Evolutionary conservation across 1,140 invertebrate species (phyloP), one percentile per base, ranked within the genome.

Genomic region (Chironomus striatipennis): DNA sequence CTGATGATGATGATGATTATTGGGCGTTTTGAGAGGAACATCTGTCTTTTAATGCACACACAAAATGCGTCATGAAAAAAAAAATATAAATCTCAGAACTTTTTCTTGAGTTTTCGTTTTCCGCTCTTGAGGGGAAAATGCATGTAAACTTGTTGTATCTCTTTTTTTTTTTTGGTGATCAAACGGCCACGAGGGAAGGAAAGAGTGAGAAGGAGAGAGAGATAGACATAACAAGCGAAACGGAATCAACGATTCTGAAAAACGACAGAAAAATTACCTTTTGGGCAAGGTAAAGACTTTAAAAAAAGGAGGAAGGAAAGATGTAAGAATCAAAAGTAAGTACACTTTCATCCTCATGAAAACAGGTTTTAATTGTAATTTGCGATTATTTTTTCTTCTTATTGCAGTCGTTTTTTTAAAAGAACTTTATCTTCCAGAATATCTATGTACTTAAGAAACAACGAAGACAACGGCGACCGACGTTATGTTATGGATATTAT

Each of bases 261-360:
- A 70, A 67, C 8, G 17, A 17, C n/a, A 67, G 15, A 67, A 67
- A 67, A 70, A 20, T 18, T 70, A 70, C 65, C 65, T 70, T 70
- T 70, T 70, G 17, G 65, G 47, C 47, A 57, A 57, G 47, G 12
- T 57, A 57, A 57, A 70, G 18, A 18, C 47, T n/a, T 57, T 57
- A n/a, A 57, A 12, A n/a, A n/a, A n/a, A n/a, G n/a, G 65, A 70
- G 65, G 65, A 70, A 70, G 20, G 20, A 70, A 18, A 70, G 20
- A 21, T 18, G 17, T 20, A 70, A 70, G 20, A 70, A 70, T 20
- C 18, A 20, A 10, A 70, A 20, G 17, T 21, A 70, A 21, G 65
- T 70, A 70, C 65, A 70, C 65, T 70, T 70, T 70, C 65, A 70
- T 70, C 65, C 65, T 70, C 65, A 70, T 70, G 65, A 70, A 70